Percentiles rank a stretch among this genome's conserved stretches.
phyloP scores from a whole-genome alignment of 2,797 vertebrate genomes.

The Peromyscus aztecus region DNA sequence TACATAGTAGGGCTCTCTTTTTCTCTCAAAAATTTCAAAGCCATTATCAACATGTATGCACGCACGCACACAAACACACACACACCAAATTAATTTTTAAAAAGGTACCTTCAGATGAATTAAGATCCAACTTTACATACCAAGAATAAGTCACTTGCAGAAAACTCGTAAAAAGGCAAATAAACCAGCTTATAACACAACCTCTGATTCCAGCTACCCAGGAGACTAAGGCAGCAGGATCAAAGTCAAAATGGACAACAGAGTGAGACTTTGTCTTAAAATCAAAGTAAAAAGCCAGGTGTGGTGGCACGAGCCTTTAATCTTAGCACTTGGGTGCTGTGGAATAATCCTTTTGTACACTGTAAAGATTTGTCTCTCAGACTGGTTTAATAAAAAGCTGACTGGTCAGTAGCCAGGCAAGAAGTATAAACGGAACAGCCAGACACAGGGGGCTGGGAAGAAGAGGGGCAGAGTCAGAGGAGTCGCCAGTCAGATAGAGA shows the following conservation, averaged over 20 bases:
- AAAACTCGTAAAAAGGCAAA: slow-evolving; percentile 59
- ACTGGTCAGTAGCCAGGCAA: too few relatives aligned
- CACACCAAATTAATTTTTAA: neutral
- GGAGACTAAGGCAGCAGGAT: neutral
- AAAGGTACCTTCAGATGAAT: slow-evolving; percentile 20
- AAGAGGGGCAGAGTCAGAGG: too few relatives aligned
- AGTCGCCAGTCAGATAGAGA: too few relatives aligned
- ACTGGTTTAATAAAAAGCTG: too few relatives aligned
- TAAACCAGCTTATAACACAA: neutral
- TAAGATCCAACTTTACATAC: neutral
- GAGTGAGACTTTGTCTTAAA: neutral
- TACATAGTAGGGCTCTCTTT: neutral
- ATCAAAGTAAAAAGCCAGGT: neutral
- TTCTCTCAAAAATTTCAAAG: neutral
- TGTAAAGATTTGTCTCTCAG: too few relatives aligned
- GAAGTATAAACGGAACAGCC: too few relatives aligned
- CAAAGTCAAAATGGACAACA: neutral
- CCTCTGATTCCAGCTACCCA: neutral
- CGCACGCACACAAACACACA: neutral
- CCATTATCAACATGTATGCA: too few relatives aligned
- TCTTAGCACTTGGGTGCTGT: neutral
- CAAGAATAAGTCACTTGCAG: neutral
- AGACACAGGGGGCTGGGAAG: too few relatives aligned
- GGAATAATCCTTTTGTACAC: too few relatives aligned
- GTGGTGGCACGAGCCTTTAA: neutral